Evolutionary conservation across 1,140 invertebrate species (phyloP).

Genomic region (Tetraneura akinire): DNA sequence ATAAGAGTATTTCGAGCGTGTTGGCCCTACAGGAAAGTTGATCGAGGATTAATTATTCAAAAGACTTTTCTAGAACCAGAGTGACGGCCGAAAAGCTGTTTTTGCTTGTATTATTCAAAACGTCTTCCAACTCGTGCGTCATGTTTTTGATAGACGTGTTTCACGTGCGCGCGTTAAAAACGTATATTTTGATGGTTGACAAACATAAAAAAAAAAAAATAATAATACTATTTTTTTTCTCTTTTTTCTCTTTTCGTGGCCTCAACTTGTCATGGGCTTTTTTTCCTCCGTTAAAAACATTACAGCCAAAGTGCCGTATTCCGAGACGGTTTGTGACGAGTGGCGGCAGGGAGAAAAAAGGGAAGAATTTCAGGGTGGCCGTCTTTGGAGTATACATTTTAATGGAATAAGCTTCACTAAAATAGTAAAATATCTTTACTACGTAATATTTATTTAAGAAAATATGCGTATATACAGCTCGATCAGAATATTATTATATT

Average conservation of each 20-base stretch:
- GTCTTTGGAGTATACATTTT: not conserved
- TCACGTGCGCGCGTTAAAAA: not conserved
- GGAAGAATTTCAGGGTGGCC: not conserved
- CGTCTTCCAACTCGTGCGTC: not conserved
- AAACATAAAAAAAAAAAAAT: constrained; percentile 10
- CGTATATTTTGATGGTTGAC: not conserved
- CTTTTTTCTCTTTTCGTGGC: not conserved
- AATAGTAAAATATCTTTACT: no score
- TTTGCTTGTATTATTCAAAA: constrained; percentile 16
- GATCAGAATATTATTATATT: no score
- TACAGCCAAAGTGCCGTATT: constrained; percentile 12
- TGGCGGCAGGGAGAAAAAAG: no score
- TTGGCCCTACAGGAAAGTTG: not conserved
- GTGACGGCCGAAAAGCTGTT: not conserved
- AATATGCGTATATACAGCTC: not conserved
- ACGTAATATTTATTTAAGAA: no score
- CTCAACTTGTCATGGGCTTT: not conserved
- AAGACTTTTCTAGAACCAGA: not conserved
- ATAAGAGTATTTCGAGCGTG: not conserved
- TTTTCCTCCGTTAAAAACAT: constrained; percentile 27
- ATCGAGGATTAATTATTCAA: constrained; percentile 34
- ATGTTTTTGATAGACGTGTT: not conserved
- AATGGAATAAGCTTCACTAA: constrained; percentile 47
- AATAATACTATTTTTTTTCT: not conserved
- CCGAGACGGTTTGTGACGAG: not conserved